Conservation (phyloP, 2,113 vertebrate genomes). For the Hemiscyllium ocellatum region DNA sequence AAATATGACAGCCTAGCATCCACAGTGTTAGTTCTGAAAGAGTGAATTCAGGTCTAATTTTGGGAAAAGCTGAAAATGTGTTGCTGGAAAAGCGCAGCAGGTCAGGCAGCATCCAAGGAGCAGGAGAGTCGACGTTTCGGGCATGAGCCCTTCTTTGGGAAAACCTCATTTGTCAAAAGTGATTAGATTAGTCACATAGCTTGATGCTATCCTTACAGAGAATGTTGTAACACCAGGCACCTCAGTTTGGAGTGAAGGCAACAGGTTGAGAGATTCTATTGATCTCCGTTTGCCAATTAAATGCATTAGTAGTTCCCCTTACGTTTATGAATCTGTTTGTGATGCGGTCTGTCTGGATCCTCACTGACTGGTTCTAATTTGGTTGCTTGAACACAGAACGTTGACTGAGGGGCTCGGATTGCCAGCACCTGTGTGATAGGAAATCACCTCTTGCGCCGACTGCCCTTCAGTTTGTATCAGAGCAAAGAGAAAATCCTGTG, state of each 20-base stretch:
- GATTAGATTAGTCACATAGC: not conserved
- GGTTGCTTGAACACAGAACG: not conserved
- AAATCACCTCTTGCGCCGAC: not conserved
- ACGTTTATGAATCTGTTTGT: not conserved
- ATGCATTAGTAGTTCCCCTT: not conserved
- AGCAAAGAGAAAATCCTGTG: not conserved
- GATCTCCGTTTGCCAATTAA: not conserved
- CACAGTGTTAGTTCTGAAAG: not conserved
- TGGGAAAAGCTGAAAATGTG: no score
- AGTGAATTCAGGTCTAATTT: not conserved
- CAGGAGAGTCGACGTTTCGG: no score
- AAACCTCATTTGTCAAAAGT: not conserved
- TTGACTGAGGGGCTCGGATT: not conserved
- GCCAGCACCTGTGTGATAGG: not conserved
- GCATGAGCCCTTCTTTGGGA: no score
- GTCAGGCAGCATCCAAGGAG: no score
- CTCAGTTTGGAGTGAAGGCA: not conserved
- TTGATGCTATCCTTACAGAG: not conserved
- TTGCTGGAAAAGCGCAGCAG: no score
- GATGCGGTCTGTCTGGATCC: not conserved
- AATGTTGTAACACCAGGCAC: not conserved
- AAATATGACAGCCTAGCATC: not conserved
- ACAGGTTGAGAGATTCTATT: not conserved
- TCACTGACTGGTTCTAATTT: not conserved
- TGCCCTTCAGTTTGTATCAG: not conserved